A percentile compares a stretch with the other conserved stretches of the same genome.
These are phyloP conservation scores for Chanos chanos DNA, from an alignment of 2,797 vertebrate genomes.

Conservation along the genomic window DNA sequence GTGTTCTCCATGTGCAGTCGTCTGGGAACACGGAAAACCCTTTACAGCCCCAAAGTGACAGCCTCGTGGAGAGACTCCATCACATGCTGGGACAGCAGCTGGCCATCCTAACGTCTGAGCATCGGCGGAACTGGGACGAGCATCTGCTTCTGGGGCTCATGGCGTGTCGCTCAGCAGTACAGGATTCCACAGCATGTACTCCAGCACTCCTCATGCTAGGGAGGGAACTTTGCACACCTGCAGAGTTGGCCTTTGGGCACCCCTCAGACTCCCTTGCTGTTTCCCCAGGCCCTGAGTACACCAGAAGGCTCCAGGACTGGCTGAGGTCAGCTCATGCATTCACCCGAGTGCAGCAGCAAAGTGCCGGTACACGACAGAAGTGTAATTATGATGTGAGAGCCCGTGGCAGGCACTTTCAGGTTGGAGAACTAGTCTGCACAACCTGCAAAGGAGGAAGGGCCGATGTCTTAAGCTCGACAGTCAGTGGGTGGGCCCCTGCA, in stretches of 20 bases:
- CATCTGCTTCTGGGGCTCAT: too few species aligned
- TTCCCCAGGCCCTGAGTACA: not conserved
- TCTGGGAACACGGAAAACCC: too few species aligned
- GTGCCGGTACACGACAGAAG: not conserved
- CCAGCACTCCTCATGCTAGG: not conserved
- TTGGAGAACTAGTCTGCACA: not conserved
- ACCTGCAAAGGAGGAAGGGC: conserved; percentile 1
- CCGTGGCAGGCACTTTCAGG: not conserved
- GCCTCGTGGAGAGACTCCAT: too few species aligned
- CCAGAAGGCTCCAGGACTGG: not conserved
- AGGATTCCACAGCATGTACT: not conserved
- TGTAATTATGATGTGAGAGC: not conserved
- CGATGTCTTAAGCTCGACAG: conserved; percentile 12
- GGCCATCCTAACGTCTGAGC: too few species aligned
- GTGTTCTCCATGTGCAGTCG: too few species aligned
- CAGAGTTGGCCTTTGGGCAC: not conserved
- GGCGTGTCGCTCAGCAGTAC: too few species aligned
- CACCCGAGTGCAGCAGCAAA: not conserved
- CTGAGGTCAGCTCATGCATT: not conserved
- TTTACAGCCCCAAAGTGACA: too few species aligned
- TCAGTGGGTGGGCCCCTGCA: not conserved
- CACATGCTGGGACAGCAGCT: too few species aligned
- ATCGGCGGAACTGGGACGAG: too few species aligned
- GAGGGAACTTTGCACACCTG: not conserved
- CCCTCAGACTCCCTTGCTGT: not conserved